Evolutionary conservation across 2,113 vertebrate species (phyloP), one percentile per base, ranked within the genome.

Genomic region (Paracanthobrama guichenoti): DNA sequence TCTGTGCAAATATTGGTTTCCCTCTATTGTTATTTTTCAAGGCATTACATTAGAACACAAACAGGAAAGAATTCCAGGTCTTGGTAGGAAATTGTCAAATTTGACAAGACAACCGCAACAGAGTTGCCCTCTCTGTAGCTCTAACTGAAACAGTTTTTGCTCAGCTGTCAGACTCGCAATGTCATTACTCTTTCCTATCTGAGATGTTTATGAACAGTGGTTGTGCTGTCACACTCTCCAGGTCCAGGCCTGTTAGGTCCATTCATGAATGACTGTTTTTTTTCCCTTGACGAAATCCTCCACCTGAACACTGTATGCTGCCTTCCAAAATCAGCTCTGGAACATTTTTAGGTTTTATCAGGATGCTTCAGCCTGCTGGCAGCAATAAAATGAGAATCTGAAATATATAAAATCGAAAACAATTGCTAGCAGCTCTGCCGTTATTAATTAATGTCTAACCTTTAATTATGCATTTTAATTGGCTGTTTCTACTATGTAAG

Each of bases 141-240:
- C 13, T 44, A 55, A 67, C 50, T 48, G 77, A 39, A 77, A 35
- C n/a, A 16, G 11, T 7, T 39, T 55, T 64, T 59, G 72, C 64
- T 74, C 79, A 76, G 83, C 64, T 86, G 79, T 78, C 79, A 71
- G 79, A 35, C 66, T 24, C 3, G 11, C 59, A 79, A 20, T 67
- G 46, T 31, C 72, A 77, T 71, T 82, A 60, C 62, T 78, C 12
- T 71, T 28, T 53, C 20, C 50, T 77, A 69, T 86, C 62, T 20
- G 85, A 82, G 74, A 82, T 76, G 84, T 81, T 81, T 85, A 85
- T 57, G 60, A 81, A 77, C 79, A 59, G 50, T 6, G 72, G 73
- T 28, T n/a, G 77, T 64, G 59, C 59, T 64, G 77, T 79, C 77
- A 64, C 59, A 79, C 75, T 69, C 50, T 71, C 50, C 20, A 77